Conservation (phyloP, 1,140 invertebrate species). For the Halictus rubicundus region DNA sequence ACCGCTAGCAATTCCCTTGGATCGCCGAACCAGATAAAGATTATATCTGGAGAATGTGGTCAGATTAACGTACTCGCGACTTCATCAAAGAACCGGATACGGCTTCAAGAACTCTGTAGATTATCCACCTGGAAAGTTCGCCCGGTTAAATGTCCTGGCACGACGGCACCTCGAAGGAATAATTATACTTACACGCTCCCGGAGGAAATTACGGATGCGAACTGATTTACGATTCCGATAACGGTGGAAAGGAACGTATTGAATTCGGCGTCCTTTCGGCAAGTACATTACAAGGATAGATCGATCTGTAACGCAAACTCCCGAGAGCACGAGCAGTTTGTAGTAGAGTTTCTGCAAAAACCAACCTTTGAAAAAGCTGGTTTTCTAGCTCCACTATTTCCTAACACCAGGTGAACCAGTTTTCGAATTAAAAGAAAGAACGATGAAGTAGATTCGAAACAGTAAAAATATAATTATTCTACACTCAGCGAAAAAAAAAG, state of each 20-base stretch:
- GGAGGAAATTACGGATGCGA: constrained; percentile 1
- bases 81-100: constrained; percentile 31
- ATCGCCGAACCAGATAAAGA: background rate
- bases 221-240: constrained; percentile 38
- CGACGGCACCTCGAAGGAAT: constrained; percentile 16
- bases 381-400: no score
- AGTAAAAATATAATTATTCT: no score
- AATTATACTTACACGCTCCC: constrained; percentile 47
- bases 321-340: background rate
- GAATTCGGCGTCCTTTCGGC: constrained; percentile 36
- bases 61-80: constrained; percentile 19
- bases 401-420: no score
- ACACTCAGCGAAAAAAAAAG: no score
- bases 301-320: background rate
- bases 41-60: constrained; percentile 32
- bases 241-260: constrained; percentile 26
- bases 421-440: no score
- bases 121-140: constrained; percentile 34
- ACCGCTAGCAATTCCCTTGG: background rate
- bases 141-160: constrained; percentile 25
- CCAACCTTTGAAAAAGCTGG: no score
- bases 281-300: constrained; percentile 2
- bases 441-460: no score
- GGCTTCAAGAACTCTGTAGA: constrained; percentile 29
- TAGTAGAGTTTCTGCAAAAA: no score